These are phyloP conservation scores for Philhelius pedissequus DNA, from an alignment of 2,888 invertebrate species.

Conservation along the genomic window DNA sequence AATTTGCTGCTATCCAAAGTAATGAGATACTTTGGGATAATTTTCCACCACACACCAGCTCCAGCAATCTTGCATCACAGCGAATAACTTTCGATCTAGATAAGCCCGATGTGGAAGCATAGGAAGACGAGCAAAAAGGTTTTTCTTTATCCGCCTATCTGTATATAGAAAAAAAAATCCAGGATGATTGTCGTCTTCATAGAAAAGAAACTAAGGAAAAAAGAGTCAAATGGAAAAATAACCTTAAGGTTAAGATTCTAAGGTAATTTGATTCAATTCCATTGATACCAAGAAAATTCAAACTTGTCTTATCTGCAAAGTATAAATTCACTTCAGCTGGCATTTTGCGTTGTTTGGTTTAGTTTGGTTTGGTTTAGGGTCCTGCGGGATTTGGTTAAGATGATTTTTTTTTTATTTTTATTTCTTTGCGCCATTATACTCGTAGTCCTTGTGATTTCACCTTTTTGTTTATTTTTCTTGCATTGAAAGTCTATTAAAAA, in stretches of 20 bases:
- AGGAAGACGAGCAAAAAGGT: slow-evolving; percentile 33
- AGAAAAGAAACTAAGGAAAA: slow-evolving; percentile 52
- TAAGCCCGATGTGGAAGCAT: slow-evolving; percentile 23
- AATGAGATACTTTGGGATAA: slow-evolving; percentile 69
- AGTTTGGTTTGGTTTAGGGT: slow-evolving; percentile 5
- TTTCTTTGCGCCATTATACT: neutral
- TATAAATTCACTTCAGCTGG: slow-evolving; percentile 67
- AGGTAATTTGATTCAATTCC: slow-evolving; percentile 79
- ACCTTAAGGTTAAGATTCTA: slow-evolving; percentile 79
- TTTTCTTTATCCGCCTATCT: slow-evolving; percentile 15
- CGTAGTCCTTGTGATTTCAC: slow-evolving; percentile 20
- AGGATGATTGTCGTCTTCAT: slow-evolving; percentile 49
- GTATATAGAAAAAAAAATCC: neutral
- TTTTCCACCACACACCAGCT: slow-evolving; percentile 68
- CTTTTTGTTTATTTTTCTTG: slow-evolving; percentile 47
- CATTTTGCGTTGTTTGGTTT: slow-evolving; percentile 34
- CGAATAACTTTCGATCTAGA: slow-evolving; percentile 66
- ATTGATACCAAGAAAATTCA: slow-evolving; percentile 73
- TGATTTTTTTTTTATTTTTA: neutral
- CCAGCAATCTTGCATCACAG: slow-evolving; percentile 60
- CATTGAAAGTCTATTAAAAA: slow-evolving; percentile 67
- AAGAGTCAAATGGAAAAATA: slow-evolving; percentile 73
- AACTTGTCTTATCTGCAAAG: slow-evolving; percentile 62
- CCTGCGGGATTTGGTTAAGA: slow-evolving; percentile 37
- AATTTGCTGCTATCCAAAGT: slow-evolving; percentile 54